Evolutionary conservation across 2,797 vertebrate genomes (phyloP), one percentile per base, ranked within the genome.

Genomic region (Acipenser oxyrinchus): DNA sequence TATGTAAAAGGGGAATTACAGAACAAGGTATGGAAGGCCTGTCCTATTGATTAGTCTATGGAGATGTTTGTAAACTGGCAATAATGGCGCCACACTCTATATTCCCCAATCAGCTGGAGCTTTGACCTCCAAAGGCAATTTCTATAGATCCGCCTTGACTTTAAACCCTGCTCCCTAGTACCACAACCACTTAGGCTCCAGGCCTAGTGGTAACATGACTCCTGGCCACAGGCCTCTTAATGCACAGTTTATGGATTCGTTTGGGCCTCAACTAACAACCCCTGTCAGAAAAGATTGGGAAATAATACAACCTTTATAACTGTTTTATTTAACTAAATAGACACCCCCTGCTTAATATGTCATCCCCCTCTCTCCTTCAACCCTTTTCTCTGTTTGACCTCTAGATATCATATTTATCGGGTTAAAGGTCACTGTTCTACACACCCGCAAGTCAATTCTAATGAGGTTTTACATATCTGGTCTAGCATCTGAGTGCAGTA

Each of bases 51-150:
- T 79, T 73, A 7, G 69, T 79, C 83, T 80, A 72, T 64, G 69
- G 65, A 77, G 74, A 84, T 89, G 83, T 89, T 89, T 87, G 88
- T 83, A 90, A 88, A 89, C 83, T 78, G 13, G 73, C 78, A 81
- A 80, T 69, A 48, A 79, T 65, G 82, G 85, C 81, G 76, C 82
- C 84, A 79, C 82, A 78, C 75, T 75, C 74, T 72, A 65, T 66
- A 65, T 68, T 71, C 76, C 74, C 71, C 69, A 65, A 72, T 71
- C 79, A 76, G 76, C 65, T 67, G 74, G 55, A 72, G 73, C 71
- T 75, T 74, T 84, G 85, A 85, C 84, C 86, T 86, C 81, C 74
- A 82, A 82, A 84, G 79, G 72, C 66, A 75, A 83, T 86, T 84
- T 77, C 77, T 79, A 83, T 84, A 80, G 79, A 84, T 83, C 77